Evolutionary conservation across 1,140 invertebrate species (phyloP).

Genomic region (Drosophila athabasca): DNA sequence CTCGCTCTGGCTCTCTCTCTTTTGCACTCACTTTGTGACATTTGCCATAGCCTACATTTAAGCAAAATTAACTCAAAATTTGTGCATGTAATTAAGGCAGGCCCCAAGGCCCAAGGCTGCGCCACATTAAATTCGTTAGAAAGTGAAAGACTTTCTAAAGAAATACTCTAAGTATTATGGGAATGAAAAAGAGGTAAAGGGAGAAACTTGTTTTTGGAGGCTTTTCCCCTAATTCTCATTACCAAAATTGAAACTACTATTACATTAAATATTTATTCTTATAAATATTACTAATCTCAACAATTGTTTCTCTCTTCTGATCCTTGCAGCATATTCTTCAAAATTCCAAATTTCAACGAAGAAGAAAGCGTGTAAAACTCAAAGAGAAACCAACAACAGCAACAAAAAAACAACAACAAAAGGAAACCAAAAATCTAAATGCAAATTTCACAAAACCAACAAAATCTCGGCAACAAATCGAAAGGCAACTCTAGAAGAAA

Average conservation of each 20-base stretch:
- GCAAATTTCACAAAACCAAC: slow-evolving; percentile 1
- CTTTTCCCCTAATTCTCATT: no score
- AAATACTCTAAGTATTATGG: no score
- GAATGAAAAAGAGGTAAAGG: no score
- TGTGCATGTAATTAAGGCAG: slow-evolving; percentile 20
- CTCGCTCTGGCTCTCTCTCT: not conserved
- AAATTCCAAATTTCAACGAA: slow-evolving; percentile 81
- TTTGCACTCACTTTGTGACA: slow-evolving; percentile 8
- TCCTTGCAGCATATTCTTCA: slow-evolving; percentile 75
- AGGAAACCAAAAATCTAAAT: slow-evolving; percentile 46
- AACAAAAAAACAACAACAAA: slow-evolving; percentile 6
- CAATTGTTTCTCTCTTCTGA: not conserved
- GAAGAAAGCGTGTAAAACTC: slow-evolving; percentile 81
- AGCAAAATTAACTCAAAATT: slow-evolving; percentile 39
- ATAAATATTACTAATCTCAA: not conserved
- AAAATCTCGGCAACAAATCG: slow-evolving; percentile 71
- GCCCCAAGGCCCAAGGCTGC: not conserved
- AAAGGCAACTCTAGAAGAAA: slow-evolving; percentile 56
- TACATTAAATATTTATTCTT: no score
- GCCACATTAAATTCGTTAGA: slow-evolving; percentile 2
- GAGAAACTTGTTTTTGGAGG: no score
- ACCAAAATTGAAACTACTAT: no score
- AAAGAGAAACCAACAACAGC: slow-evolving; percentile 63
- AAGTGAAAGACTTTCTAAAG: not conserved
- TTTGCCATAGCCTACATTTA: slow-evolving; percentile 73